Base-by-base conservation (phyloP, 1,140 invertebrate genomes). In the Phenacoccus solenopsis region DNA sequence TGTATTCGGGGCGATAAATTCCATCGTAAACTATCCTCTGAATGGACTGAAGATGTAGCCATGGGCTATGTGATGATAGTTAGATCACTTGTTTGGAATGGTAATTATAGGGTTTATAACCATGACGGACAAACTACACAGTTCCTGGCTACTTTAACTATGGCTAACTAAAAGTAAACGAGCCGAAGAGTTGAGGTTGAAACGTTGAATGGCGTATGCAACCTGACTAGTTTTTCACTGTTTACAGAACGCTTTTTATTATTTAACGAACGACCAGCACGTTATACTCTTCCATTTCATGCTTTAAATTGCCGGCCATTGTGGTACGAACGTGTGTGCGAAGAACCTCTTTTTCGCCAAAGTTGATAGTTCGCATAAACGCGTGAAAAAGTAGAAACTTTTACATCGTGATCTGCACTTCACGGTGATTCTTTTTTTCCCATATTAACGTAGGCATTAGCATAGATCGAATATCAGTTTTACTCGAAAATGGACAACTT, bases 31-130 rank as follows among this genome's bases (percentile, higher is more conserved):
- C 10, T 64, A 64, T 64, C 59, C 59, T 64, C 59, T 64, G 59
- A 64, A 64, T 64, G 59, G 59, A 27, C 25, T 64, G 13, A 27
- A 64, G 59, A 64, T 27, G 22, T 64, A 64, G 59, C 59, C 59
- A 64, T 64, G 25, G 59, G 59, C 59, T 64, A 64, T 64, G 59
- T 64, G 59, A 64, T 64, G 59, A 64, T 64, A 64, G 59, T 64
- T 64, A 64, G 59, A 64, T 64, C 59, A 64, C 59, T 64, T 64
- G 59, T 64, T 64, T 64, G 59, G 59, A 64, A 64, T 64, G 59
- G 22, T 64, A 64, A 64, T 64, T 64, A 27, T 27, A 64, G 59
- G 59, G 59, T 64, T 64, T 64, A 64, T 64, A 64, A 64, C 59
- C 59, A 64, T 64, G 59, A 64, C 59, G 59, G 59, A 64, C 59